phyloP scores from a whole-genome alignment of 2,888 invertebrate genomes.

The Glaucopsyche alexis region DNA sequence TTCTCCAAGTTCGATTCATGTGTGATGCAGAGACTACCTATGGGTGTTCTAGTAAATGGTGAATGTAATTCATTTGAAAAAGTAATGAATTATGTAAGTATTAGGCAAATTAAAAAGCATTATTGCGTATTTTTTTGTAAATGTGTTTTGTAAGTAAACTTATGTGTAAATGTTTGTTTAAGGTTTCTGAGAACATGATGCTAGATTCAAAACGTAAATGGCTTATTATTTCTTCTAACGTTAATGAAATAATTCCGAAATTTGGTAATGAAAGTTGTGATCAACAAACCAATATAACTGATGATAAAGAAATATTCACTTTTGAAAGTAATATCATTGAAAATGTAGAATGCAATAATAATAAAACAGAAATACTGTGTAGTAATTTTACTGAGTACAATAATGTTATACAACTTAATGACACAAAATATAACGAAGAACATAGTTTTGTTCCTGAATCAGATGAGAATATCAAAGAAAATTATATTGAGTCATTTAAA shows the following conservation, averaged over 20 bases:
- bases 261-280: neutral
- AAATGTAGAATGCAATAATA: neutral
- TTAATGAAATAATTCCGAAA: neutral
- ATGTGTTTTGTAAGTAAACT: neutral
- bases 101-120: neutral
- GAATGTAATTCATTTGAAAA: conserved; percentile 44
- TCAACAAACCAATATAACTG: neutral
- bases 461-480: neutral
- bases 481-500: neutral
- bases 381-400: neutral
- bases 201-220: conserved; percentile 52
- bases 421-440: neutral
- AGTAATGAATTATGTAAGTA: conserved; percentile 50
- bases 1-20: conserved; percentile 33
- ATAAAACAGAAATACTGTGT: neutral
- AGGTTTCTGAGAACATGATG: conserved; percentile 55
- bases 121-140: neutral
- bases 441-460: neutral
- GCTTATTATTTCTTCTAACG: conserved; percentile 47
- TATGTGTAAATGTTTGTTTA: conserved; percentile 30
- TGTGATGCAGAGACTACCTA: conserved; percentile 32
- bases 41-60: conserved; percentile 44
- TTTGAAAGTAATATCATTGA: neutral
- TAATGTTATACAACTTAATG: neutral
- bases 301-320: neutral